A percentile compares a stretch with the other conserved stretches of the same genome.
Evolutionary conservation across 2,888 invertebrate genomes (phyloP).

Genomic region (Onthophagus sagittarius): DNA sequence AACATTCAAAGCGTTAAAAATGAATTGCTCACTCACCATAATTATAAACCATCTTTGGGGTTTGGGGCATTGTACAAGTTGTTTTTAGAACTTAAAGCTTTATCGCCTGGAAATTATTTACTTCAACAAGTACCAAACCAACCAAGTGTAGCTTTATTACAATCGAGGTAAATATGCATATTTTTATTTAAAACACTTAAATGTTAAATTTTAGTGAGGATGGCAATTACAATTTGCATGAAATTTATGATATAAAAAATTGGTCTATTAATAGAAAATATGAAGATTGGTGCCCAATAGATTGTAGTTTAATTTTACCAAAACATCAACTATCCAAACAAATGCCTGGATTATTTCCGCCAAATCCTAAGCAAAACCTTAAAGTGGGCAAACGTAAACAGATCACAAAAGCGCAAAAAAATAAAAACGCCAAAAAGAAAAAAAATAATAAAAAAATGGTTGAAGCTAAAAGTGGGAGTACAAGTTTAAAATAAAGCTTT

Average conservation of each 20-base stretch:
- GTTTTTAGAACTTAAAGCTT: constrained; percentile 31
- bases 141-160: constrained; percentile 36
- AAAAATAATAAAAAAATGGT: too few species aligned
- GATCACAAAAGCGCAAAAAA: background rate
- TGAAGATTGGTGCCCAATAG: constrained; percentile 32
- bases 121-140: constrained; percentile 38
- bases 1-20: constrained; percentile 36
- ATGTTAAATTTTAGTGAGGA: constrained; percentile 20
- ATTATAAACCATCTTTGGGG: constrained; percentile 36
- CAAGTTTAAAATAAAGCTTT: too few species aligned
- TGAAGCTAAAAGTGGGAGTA: too few species aligned
- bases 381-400: background rate
- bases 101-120: constrained; percentile 38
- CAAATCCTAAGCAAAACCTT: background rate
- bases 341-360: constrained; percentile 33
- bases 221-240: constrained; percentile 26
- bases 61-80: constrained; percentile 38
- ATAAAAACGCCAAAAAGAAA: too few species aligned
- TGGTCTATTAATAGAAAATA: constrained; percentile 28
- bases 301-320: constrained; percentile 31
- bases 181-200: background rate
- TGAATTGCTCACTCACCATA: constrained; percentile 37
- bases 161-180: constrained; percentile 23
- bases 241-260: constrained; percentile 27
- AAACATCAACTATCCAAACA: constrained; percentile 23